A percentile compares a stretch with the other conserved stretches of the same genome.
Conservation (phyloP, 2,113 vertebrate species). For the Balaeniceps rex region DNA sequence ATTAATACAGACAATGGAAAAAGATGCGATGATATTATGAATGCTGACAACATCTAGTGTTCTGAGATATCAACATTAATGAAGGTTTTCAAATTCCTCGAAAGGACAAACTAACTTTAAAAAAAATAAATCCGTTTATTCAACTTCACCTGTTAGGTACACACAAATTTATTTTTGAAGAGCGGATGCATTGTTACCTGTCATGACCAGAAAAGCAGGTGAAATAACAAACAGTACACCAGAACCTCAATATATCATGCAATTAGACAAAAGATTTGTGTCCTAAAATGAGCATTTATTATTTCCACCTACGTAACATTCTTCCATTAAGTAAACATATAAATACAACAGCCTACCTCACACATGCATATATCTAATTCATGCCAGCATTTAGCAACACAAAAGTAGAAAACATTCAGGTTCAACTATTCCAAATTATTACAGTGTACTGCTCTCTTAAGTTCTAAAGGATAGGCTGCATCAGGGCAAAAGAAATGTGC, state of each 20-base stretch:
- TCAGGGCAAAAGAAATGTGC: accelerated
- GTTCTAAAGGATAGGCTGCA: background rate
- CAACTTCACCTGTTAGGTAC: background rate
- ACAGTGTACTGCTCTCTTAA: accelerated
- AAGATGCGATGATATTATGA: background rate
- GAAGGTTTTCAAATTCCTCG: background rate
- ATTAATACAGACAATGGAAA: background rate
- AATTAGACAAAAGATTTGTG: background rate
- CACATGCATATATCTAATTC: accelerated
- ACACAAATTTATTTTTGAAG: background rate
- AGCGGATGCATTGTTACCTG: background rate
- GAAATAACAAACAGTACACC: background rate
- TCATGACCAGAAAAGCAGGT: background rate
- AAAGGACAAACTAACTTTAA: background rate
- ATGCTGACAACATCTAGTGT: background rate
- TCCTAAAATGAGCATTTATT: background rate
- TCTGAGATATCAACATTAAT: background rate
- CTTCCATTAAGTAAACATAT: background rate
- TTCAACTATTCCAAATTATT: background rate
- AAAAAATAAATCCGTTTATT: accelerated
- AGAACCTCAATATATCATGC: background rate
- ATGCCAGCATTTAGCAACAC: accelerated
- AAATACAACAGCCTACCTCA: background rate
- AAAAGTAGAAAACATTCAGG: background rate
- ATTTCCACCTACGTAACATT: background rate